A percentile compares a stretch with the other conserved stretches of the same genome.
Conservation (phyloP, 2,113 vertebrate genomes). For the Perca flavescens region DNA sequence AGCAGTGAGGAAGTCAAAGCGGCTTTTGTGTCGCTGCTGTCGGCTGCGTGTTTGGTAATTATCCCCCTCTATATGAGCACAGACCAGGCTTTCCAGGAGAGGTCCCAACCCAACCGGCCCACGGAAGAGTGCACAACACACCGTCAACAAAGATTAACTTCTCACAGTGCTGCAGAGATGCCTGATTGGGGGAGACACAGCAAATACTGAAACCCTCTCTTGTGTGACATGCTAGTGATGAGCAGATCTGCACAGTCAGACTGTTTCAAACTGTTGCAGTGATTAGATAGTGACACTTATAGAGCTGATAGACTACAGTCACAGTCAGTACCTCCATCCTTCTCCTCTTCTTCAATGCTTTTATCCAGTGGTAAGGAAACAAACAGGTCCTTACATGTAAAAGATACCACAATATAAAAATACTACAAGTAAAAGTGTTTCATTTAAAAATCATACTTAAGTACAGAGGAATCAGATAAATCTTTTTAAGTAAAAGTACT, state of each 20-base stretch:
- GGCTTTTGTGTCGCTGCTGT: constrained; percentile 83
- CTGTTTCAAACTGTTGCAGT: constrained; percentile 7
- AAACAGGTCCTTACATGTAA: background rate
- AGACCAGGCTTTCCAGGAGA: constrained; percentile 74
- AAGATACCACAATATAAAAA: background rate
- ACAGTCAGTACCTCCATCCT: background rate
- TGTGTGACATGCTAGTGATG: constrained; percentile 37
- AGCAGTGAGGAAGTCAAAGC: constrained; percentile 88
- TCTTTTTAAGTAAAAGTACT: too few relatives aligned
- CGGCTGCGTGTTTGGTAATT: constrained; percentile 85
- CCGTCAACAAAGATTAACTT: constrained; percentile 81
- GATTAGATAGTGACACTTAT: constrained; percentile 31
- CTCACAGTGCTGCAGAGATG: constrained; percentile 60
- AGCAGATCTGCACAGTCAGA: constrained; percentile 31
- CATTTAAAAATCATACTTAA: background rate
- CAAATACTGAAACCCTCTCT: constrained; percentile 59
- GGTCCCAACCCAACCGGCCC: constrained; percentile 67
- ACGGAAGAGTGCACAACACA: constrained; percentile 77
- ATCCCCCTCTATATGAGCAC: constrained; percentile 76
- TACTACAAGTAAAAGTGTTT: background rate
- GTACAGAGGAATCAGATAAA: too few relatives aligned
- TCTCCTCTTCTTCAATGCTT: background rate
- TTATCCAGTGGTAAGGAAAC: too few relatives aligned
- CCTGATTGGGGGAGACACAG: constrained; percentile 62
- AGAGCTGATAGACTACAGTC: background rate